Conservation (phyloP, 2,113 vertebrate genomes). For the Actenoides hombroni region DNA sequence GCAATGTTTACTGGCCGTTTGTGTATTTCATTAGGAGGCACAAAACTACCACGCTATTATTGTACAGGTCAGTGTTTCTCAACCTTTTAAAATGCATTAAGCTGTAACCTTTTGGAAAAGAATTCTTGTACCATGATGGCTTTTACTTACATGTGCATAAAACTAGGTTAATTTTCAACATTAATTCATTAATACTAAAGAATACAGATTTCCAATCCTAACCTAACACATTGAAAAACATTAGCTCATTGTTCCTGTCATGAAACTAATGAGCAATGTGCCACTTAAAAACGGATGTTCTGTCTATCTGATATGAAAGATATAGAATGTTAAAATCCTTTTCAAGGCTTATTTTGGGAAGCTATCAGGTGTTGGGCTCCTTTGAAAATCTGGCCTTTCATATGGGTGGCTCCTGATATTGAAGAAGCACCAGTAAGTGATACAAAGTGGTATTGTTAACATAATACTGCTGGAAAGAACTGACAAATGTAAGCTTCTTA, state of each 20-base stretch:
- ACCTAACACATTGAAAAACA: neutral
- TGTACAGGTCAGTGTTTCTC: neutral
- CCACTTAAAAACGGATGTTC: neutral
- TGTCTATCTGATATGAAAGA: neutral
- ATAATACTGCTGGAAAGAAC: neutral
- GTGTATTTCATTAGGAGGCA: slow-evolving; percentile 18
- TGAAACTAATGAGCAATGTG: neutral
- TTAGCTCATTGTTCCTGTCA: neutral
- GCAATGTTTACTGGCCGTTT: neutral
- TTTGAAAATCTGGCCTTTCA: neutral
- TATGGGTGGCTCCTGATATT: neutral
- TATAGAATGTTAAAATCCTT: neutral
- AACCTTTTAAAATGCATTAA: neutral
- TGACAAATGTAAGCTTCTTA: neutral
- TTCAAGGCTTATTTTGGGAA: neutral
- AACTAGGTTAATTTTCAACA: neutral
- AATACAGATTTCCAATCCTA: neutral
- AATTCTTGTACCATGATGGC: neutral
- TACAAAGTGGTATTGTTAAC: neutral
- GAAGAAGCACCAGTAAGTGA: neutral
- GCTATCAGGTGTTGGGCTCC: neutral
- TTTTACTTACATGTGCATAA: neutral
- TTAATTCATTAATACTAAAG: neutral
- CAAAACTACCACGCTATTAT: neutral
- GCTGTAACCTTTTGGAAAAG: neutral